phyloP scores from a whole-genome alignment of 2,888 invertebrate species.

The Ophion slaviceki region DNA sequence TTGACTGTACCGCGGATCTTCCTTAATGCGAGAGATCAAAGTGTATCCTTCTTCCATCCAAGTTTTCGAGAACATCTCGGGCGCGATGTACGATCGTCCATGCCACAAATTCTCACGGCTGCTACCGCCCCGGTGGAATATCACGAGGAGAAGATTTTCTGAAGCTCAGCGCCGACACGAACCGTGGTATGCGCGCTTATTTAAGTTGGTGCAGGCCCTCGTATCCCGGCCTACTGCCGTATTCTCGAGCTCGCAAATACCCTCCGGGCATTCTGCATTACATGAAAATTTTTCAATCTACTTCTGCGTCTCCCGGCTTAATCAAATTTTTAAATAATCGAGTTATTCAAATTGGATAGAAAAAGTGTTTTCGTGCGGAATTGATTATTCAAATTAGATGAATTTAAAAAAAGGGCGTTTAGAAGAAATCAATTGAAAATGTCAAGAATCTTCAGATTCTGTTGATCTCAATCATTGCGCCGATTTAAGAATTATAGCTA shows the following conservation, averaged over 20 bases:
- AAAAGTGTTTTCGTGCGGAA: slow-evolving; percentile 8
- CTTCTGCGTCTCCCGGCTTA: slow-evolving; percentile 4
- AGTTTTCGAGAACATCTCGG: slow-evolving; percentile 23
- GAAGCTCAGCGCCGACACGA: slow-evolving; percentile 18
- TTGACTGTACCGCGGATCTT: slow-evolving; percentile 16
- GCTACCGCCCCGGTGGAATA: slow-evolving; percentile 39
- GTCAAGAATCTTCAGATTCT: not conserved
- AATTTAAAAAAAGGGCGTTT: not conserved
- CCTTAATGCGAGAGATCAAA: slow-evolving; percentile 18
- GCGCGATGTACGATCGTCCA: slow-evolving; percentile 13
- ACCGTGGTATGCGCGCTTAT: slow-evolving; percentile 38
- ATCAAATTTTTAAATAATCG: slow-evolving; percentile 26
- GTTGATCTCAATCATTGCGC: too few relatives aligned
- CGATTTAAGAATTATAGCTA: too few relatives aligned
- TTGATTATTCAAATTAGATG: slow-evolving; percentile 5
- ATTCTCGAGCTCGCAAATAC: slow-evolving; percentile 20
- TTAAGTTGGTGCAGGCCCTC: slow-evolving; percentile 36
- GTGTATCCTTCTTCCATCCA: slow-evolving; percentile 67
- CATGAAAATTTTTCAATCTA: slow-evolving; percentile 30
- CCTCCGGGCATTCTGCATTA: slow-evolving; percentile 27
- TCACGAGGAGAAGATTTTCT: slow-evolving; percentile 41
- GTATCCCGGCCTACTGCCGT: slow-evolving; percentile 17
- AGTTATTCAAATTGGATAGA: slow-evolving; percentile 30
- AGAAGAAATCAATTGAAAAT: not conserved
- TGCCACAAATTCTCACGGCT: slow-evolving; percentile 39